These are phyloP conservation scores for Drosophila incognita DNA, from an alignment of 2,888 invertebrate species.

Conservation along the genomic window DNA sequence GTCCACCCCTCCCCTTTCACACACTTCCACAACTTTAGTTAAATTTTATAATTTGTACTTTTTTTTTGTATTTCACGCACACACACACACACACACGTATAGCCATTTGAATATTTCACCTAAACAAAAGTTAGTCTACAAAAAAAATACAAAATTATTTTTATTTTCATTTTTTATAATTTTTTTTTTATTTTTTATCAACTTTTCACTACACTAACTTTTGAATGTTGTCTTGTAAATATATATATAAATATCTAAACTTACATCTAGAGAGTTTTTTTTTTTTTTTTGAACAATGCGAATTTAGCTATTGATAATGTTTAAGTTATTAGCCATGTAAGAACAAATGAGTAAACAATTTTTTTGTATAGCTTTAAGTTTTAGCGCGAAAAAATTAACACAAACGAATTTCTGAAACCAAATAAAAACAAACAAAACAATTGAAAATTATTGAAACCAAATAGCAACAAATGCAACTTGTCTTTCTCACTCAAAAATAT, in stretches of 20 bases:
- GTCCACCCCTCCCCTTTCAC: not conserved
- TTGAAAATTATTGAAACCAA: constrained; percentile 63
- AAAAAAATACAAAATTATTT: constrained; percentile 16
- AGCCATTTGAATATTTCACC: not conserved
- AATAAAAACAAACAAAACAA: constrained; percentile 59
- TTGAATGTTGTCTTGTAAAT: constrained; percentile 48
- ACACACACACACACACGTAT: not conserved
- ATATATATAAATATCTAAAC: constrained; percentile 21
- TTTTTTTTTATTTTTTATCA: constrained; percentile 11
- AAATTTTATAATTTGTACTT: constrained; percentile 51
- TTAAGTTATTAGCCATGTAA: constrained; percentile 74
- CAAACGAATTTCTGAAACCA: constrained; percentile 80
- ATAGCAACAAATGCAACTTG: constrained; percentile 19
- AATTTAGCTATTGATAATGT: constrained; percentile 75
- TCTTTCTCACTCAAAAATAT: constrained; percentile 1
- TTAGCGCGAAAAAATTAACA: constrained; percentile 74
- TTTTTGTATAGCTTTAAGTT: constrained; percentile 78
- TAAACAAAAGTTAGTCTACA: constrained; percentile 33
- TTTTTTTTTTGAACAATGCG: constrained; percentile 53
- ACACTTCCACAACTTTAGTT: constrained; percentile 47
- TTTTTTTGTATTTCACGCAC: constrained; percentile 7
- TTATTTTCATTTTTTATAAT: constrained; percentile 7
- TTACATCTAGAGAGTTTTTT: constrained; percentile 28
- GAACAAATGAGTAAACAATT: constrained; percentile 55
- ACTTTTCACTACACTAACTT: constrained; percentile 7